A percentile compares a stretch with the other conserved stretches of the same genome.
These are phyloP conservation scores for Halcyon badia DNA, from an alignment of 2,797 vertebrate species.

Conservation along the genomic window DNA sequence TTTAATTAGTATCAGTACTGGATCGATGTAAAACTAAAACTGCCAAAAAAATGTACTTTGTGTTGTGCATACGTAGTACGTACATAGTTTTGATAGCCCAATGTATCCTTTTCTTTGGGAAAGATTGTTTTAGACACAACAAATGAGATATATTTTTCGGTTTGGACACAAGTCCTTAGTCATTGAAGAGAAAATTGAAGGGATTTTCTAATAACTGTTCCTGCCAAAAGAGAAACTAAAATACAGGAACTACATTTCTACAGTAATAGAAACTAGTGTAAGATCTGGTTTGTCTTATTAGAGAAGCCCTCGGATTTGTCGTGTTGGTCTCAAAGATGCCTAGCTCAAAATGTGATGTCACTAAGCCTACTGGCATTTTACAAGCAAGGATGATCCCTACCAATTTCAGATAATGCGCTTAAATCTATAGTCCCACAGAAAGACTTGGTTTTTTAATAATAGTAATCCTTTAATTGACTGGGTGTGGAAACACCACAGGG, in stretches of 20 bases:
- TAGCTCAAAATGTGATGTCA: background rate
- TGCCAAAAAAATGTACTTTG: background rate
- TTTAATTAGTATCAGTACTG: background rate
- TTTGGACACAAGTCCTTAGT: background rate
- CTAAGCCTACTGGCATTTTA: conserved; percentile 45
- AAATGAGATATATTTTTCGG: background rate
- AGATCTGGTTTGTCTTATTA: background rate
- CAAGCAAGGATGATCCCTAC: conserved; percentile 61
- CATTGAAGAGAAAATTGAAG: background rate
- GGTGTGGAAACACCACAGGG: conserved; percentile 59
- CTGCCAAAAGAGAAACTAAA: background rate
- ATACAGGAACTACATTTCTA: background rate
- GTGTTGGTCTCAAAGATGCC: background rate
- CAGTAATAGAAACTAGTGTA: background rate
- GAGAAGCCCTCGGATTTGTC: background rate
- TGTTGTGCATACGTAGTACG: background rate
- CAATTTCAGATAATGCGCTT: conserved; percentile 66
- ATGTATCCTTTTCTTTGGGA: background rate
- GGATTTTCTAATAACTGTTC: background rate
- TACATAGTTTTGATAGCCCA: background rate
- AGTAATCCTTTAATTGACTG: conserved; percentile 70
- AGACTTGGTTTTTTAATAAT: conserved; percentile 48
- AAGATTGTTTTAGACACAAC: background rate
- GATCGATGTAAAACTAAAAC: background rate
- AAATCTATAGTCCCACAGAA: conserved; percentile 38